Evolutionary conservation across 2,113 vertebrate genomes (phyloP).

Genomic region (Orientallactaga bullata): DNA sequence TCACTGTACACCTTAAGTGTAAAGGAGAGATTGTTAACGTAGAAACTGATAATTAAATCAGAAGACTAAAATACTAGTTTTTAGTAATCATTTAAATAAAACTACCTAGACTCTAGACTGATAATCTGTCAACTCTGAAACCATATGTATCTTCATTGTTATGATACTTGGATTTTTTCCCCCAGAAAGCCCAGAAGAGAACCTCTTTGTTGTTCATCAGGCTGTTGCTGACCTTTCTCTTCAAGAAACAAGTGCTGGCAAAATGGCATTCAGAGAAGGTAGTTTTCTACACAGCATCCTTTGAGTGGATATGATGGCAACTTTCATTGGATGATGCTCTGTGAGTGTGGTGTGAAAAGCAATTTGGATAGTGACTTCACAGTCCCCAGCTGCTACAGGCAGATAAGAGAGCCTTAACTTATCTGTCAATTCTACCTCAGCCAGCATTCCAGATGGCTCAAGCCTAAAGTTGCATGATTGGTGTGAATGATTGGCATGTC

Average conservation of each 20-base stretch:
- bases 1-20: background rate
- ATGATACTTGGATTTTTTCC: slow-evolving; percentile 69
- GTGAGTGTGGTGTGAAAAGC: background rate
- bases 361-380: background rate
- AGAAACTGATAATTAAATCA: background rate
- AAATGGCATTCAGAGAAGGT: slow-evolving; percentile 82
- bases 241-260: slow-evolving; percentile 69
- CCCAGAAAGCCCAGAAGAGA: slow-evolving; percentile 82
- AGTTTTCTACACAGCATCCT: background rate
- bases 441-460: background rate
- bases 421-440: background rate
- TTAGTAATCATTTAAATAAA: background rate
- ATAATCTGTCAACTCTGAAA: slow-evolving; percentile 5
- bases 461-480: background rate
- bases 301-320: background rate
- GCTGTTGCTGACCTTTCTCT: slow-evolving; percentile 70
- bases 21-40: background rate
- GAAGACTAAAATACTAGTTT: slow-evolving; percentile 1
- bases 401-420: background rate
- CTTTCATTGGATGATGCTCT: background rate
- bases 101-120: background rate
- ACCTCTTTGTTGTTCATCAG: slow-evolving; percentile 65
- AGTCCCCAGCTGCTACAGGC: background rate
- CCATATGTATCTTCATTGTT: slow-evolving; percentile 6
- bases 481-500: background rate